These are phyloP conservation scores for Phalacrocorax pelagicus DNA, from an alignment of 2,113 vertebrate species.

Conservation along the genomic window DNA sequence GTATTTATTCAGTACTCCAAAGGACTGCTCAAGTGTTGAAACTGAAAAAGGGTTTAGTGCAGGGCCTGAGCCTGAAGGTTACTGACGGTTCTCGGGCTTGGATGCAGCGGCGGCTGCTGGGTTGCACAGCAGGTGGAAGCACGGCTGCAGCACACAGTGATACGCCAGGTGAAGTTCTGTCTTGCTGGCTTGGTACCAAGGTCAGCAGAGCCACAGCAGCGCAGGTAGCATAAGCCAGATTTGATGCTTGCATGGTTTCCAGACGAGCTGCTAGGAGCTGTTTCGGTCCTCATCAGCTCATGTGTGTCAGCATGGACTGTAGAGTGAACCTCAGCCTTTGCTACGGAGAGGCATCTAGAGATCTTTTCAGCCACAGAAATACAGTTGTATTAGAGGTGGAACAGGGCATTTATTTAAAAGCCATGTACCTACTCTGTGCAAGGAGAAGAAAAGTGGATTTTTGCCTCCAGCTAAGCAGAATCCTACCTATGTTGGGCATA, in stretches of 20 bases:
- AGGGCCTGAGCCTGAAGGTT: background rate
- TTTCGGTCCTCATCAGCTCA: background rate
- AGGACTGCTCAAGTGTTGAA: background rate
- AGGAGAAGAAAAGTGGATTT: background rate
- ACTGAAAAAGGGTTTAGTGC: background rate
- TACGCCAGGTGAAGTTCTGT: background rate
- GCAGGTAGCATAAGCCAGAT: background rate
- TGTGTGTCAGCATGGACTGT: background rate
- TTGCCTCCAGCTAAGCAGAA: background rate
- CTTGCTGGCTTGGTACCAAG: background rate
- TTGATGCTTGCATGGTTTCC: background rate
- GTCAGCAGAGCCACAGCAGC: background rate
- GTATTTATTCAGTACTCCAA: background rate
- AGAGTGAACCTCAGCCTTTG: background rate
- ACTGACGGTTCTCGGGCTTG: background rate
- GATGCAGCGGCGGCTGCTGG: background rate
- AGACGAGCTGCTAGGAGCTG: background rate
- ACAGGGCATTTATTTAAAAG: background rate
- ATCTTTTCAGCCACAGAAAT: background rate
- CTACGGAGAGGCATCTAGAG: background rate
- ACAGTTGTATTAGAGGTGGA: background rate
- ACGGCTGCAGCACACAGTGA: fast-evolving
- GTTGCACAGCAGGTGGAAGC: background rate
- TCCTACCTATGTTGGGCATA: fast-evolving
- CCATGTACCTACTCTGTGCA: background rate